Conservation (phyloP, 2,888 invertebrate species). For the Cheiracanthium punctorium region DNA sequence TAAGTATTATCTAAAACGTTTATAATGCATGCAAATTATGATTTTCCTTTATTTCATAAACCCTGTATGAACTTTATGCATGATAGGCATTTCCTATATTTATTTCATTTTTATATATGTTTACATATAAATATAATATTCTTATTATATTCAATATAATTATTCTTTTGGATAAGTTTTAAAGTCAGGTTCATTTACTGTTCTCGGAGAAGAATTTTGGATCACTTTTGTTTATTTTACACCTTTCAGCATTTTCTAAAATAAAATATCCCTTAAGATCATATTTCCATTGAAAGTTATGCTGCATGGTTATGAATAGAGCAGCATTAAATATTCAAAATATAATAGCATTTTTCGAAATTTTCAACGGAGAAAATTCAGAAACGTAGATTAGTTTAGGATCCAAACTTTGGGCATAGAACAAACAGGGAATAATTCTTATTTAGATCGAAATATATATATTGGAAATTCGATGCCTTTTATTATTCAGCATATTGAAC, state of each 20-base stretch:
- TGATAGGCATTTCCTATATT: no score
- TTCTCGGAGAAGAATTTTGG: background rate
- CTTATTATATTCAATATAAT: background rate
- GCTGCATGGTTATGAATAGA: background rate
- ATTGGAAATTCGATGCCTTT: background rate
- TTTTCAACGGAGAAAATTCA: background rate
- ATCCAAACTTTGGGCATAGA: background rate
- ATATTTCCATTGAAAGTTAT: background rate
- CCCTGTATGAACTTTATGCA: no score
- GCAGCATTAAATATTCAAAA: background rate
- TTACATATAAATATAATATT: background rate
- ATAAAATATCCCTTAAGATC: background rate
- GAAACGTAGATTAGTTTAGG: background rate
- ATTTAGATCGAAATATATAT: background rate
- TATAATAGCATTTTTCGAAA: conserved; percentile 3
- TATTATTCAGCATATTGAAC: background rate
- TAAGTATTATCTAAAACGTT: no score
- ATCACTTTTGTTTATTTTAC: background rate
- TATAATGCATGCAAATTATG: no score
- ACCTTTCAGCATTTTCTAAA: background rate
- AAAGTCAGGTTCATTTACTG: background rate
- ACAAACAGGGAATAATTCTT: background rate
- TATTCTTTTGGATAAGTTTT: background rate
- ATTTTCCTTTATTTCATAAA: no score
- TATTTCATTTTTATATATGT: no score